Evolutionary conservation across 1,140 invertebrate species (phyloP).

Genomic region (Hermetia illucens): DNA sequence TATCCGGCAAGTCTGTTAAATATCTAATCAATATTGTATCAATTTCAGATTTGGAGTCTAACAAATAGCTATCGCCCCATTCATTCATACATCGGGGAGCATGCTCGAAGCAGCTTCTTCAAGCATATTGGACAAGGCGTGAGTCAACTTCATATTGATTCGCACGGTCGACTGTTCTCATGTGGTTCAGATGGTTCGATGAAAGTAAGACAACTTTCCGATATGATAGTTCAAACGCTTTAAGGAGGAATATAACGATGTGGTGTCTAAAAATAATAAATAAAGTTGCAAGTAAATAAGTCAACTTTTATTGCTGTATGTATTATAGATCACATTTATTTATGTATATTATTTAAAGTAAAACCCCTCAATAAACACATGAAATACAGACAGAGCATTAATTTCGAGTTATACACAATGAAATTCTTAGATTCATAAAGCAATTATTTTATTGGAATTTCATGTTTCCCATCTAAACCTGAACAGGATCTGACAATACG

Average conservation of each 20-base stretch:
- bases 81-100: constrained; percentile 82
- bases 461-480: too few species aligned
- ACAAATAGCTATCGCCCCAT: constrained; percentile 71
- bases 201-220: constrained; percentile 85
- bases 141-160: constrained; percentile 84
- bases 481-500: too few species aligned
- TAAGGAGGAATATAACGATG: neutral
- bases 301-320: too few species aligned
- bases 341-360: too few species aligned
- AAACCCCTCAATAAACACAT: too few species aligned
- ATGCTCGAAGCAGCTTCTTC: constrained; percentile 85
- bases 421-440: too few species aligned
- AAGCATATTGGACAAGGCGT: constrained; percentile 94
- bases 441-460: too few species aligned
- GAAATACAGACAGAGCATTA: too few species aligned
- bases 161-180: constrained; percentile 77
- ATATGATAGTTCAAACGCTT: constrained; percentile 16
- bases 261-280: too few species aligned
- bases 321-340: too few species aligned
- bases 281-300: too few species aligned
- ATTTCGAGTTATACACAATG: too few species aligned
- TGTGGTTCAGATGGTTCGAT: constrained; percentile 98
- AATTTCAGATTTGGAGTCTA: constrained; percentile 78
- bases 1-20: neutral
- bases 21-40: constrained; percentile 8